These are phyloP conservation scores for Macheiramphus alcinus DNA, from an alignment of 2,113 vertebrate genomes.

Conservation along the genomic window DNA sequence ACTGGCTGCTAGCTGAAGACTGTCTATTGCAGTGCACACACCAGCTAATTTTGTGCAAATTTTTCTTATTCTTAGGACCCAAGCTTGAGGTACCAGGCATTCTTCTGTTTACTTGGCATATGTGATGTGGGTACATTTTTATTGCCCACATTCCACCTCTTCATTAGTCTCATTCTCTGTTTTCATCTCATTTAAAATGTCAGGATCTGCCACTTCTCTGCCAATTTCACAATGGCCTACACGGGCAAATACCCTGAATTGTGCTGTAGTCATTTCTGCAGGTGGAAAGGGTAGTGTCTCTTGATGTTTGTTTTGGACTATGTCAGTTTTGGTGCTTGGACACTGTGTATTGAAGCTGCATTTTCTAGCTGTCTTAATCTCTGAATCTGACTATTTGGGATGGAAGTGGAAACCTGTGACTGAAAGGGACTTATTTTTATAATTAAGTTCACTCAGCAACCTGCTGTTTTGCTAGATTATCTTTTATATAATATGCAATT, in stretches of 20 bases:
- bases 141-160: conserved; percentile 54
- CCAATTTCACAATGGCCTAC: neutral
- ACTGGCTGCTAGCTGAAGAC: neutral
- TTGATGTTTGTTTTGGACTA: neutral
- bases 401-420: neutral
- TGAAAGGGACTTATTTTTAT: neutral
- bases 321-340: neutral
- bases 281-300: neutral
- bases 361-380: neutral
- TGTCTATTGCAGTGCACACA: neutral
- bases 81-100: neutral
- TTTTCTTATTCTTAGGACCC: neutral
- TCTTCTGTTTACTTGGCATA: conserved; percentile 49
- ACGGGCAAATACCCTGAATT: neutral
- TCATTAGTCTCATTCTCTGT: conserved; percentile 38
- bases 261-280: neutral
- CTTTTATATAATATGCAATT: neutral
- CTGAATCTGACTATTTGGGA: neutral
- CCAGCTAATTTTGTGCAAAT: neutral
- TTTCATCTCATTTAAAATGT: conserved; percentile 54
- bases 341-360: neutral
- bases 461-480: neutral
- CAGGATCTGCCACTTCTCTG: conserved; percentile 48
- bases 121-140: conserved; percentile 56
- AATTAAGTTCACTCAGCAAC: neutral